These are phyloP conservation scores for Psittacara wagleri DNA, from an alignment of 2,113 vertebrate species.

Conservation along the genomic window DNA sequence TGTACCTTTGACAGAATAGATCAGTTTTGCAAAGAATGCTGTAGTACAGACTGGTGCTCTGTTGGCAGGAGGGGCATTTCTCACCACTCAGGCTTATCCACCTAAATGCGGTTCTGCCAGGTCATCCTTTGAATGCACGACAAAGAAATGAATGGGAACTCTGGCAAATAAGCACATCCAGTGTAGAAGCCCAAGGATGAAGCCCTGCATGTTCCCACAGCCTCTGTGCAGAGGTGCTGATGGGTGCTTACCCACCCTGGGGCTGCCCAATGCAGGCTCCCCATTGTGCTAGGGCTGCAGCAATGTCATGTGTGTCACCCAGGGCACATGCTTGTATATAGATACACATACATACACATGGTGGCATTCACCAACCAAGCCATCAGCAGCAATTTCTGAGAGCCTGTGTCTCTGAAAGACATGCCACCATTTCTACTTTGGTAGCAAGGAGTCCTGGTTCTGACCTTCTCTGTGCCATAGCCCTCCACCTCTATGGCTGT, in stretches of 20 bases:
- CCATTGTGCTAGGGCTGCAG: not conserved
- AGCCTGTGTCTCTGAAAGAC: not conserved
- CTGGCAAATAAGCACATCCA: accelerated
- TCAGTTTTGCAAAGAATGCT: not conserved
- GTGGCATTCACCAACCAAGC: not conserved
- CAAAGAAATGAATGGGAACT: not conserved
- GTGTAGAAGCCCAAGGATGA: not conserved
- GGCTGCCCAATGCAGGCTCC: not conserved
- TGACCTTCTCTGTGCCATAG: accelerated
- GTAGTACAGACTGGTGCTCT: accelerated
- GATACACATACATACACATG: accelerated
- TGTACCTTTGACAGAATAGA: not conserved
- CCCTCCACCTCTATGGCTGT: too few species aligned
- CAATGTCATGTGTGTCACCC: not conserved
- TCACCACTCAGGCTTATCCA: not conserved
- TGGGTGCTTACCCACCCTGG: not conserved
- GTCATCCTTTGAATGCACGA: not conserved
- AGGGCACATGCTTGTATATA: not conserved
- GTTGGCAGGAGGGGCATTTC: accelerated
- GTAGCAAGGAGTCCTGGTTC: not conserved
- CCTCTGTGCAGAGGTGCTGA: not conserved
- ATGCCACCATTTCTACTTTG: not conserved
- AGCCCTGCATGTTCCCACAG: not conserved
- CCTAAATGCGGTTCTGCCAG: not conserved
- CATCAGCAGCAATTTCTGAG: not conserved